Base-by-base conservation (phyloP, 1,140 invertebrate genomes). In the Bursaphelenchus mucronatus region DNA sequence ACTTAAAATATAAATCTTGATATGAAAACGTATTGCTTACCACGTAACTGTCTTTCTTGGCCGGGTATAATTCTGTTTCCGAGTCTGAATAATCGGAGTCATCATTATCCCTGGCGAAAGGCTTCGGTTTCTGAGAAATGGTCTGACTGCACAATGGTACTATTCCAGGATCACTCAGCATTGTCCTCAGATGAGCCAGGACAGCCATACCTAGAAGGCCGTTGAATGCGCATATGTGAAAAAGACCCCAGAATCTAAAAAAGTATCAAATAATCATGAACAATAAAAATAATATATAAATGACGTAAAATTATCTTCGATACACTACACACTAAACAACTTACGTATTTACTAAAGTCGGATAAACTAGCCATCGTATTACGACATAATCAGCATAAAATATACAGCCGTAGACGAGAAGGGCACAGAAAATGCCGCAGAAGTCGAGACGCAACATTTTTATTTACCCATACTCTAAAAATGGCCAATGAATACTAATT, bases 351-450 rank as follows among this genome's bases (percentile, higher is more conserved):
- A 87, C 86, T 87, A 92, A 89, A 8, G 88, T 88, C 50, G 89
- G 88, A 40, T 91, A 82, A 67, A 93, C 87, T 68, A 93, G 87
- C 89, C 90, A 92, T 82, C 87, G 83, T 58, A 91, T 86, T 10
- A 93, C 88, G 50, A 91, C 91, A 85, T 93, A 94, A 83, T 93
- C 90, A 5, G 90, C 90, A 82, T 94, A 93, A 71, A 90, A 86
- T 46, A 94, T 86, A 39, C 89, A 89, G 30, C 86, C 75, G 80
- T 93, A 94, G 11, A 90, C 91, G 65, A 92, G 86, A 57, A 90
- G 82, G 65, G 92, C 87, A 81, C 90, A 93, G 66, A 89, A 86
- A 74, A 93, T 87, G 68, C 91, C 91, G 82, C 91, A 94, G 45
- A 90, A 90, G 86, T 93, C 90, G 69, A 85, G 86, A 56, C 90